Conservation (phyloP, 1,140 invertebrate species). For the Mactra quadrangularis region DNA sequence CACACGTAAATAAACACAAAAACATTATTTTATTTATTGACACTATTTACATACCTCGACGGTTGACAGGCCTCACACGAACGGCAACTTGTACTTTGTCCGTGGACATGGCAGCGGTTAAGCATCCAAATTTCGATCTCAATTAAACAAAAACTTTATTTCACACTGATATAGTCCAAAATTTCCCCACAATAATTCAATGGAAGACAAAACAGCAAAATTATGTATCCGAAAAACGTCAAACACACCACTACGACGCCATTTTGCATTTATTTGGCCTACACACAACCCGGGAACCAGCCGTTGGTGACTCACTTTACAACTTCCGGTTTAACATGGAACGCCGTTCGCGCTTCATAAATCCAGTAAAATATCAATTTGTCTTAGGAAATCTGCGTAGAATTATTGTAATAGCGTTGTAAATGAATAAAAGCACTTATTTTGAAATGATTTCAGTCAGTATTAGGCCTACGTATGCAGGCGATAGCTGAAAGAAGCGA, state of each 20-base stretch:
- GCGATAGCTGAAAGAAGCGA: no score
- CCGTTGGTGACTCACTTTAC: conserved; percentile 7
- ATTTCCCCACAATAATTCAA: conserved; percentile 5
- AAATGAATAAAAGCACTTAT: no score
- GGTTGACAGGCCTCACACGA: conserved; percentile 96
- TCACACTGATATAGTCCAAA: neutral
- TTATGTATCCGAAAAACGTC: conserved; percentile 13
- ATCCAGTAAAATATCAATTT: no score
- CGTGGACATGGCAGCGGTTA: conserved; percentile 19
- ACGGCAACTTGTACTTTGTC: conserved; percentile 98
- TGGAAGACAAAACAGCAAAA: conserved; percentile 53
- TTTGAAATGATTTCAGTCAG: no score
- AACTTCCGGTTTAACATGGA: conserved; percentile 7
- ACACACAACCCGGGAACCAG: conserved; percentile 24
- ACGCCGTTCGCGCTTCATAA: no score
- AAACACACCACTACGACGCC: conserved; percentile 34
- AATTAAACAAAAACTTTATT: neutral
- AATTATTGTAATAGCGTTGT: no score
- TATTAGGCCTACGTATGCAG: no score
- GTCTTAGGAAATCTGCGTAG: no score
- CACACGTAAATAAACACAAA: no score
- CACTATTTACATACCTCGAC: conserved; percentile 90
- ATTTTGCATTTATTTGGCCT: conserved; percentile 57
- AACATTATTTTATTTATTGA: no score
- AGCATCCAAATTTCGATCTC: neutral